Evolutionary conservation across 2,888 invertebrate species (phyloP).

Genomic region (Scrobipalpa costella): DNA sequence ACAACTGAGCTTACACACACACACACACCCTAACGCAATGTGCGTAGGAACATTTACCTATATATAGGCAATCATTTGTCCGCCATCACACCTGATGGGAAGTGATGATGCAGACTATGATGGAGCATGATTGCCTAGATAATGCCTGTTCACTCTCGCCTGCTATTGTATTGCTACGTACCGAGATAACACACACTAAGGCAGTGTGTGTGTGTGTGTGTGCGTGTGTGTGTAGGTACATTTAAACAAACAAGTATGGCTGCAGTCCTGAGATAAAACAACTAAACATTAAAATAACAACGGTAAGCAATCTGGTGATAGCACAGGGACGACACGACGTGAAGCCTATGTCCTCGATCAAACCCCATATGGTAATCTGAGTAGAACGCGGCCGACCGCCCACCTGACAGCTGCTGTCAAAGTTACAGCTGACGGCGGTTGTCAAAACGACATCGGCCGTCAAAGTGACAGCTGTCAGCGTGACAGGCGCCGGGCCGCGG

Average conservation of each 20-base stretch:
- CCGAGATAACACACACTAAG: no score
- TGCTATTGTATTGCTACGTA: no score
- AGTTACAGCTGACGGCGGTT: conserved; percentile 35
- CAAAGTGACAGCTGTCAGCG: conserved; percentile 42
- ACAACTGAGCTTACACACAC: no score
- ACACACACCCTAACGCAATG: no score
- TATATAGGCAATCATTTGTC: no score
- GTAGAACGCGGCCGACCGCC: conserved; percentile 61
- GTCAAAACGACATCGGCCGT: conserved; percentile 37
- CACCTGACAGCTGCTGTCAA: conserved; percentile 43
- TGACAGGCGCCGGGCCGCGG: conserved; percentile 49
- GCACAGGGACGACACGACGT: conserved; percentile 79
- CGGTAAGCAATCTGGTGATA: conserved; percentile 50
- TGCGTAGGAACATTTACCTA: no score
- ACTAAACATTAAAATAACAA: conserved; percentile 37
- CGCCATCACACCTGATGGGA: no score
- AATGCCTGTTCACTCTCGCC: no score
- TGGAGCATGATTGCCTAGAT: no score
- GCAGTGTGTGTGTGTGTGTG: no score
- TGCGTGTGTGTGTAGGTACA: no score
- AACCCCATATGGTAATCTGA: conserved; percentile 95
- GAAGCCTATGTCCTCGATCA: conserved; percentile 80
- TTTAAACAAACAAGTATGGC: neutral
- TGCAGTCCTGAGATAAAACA: neutral
- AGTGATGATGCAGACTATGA: no score